Evolutionary conservation across 2,113 vertebrate genomes (phyloP).

Genomic region (Microcebus lehilahytsara): DNA sequence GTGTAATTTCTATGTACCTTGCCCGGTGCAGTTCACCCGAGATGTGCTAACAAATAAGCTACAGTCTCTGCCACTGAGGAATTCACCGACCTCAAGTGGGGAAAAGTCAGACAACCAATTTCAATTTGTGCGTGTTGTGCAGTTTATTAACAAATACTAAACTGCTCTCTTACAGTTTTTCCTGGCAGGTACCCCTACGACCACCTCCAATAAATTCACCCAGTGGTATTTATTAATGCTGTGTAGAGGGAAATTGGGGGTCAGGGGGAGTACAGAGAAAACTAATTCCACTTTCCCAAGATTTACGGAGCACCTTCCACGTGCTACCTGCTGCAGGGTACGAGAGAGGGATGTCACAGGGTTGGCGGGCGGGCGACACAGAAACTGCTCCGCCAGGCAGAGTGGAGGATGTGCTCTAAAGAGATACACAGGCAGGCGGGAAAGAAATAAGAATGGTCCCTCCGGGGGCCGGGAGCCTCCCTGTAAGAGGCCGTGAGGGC

Average conservation of each 20-base stretch:
- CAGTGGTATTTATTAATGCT: fast-evolving
- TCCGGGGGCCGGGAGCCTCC: not conserved
- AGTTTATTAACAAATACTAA: not conserved
- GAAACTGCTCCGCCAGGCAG: not conserved
- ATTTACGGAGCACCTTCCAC: too few species aligned
- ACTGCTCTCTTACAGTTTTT: not conserved
- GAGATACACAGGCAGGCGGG: fast-evolving
- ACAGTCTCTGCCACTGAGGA: fast-evolving
- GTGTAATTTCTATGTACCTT: not conserved
- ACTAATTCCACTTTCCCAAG: not conserved
- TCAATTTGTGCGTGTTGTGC: fast-evolving
- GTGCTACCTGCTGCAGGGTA: not conserved
- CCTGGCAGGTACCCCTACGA: not conserved
- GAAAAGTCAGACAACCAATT: not conserved
- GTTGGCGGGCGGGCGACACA: fast-evolving
- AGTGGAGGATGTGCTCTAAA: not conserved
- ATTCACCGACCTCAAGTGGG: not conserved
- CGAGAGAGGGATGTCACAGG: not conserved
- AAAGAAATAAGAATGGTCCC: not conserved
- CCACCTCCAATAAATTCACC: not conserved
- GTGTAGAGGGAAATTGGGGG: not conserved
- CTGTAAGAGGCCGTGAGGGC: not conserved
- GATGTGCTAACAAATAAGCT: not conserved
- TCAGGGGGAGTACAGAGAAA: not conserved
- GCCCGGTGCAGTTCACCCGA: not conserved